Base-by-base conservation (phyloP, 1,140 invertebrate genomes). In the Drosophila athabasca region DNA sequence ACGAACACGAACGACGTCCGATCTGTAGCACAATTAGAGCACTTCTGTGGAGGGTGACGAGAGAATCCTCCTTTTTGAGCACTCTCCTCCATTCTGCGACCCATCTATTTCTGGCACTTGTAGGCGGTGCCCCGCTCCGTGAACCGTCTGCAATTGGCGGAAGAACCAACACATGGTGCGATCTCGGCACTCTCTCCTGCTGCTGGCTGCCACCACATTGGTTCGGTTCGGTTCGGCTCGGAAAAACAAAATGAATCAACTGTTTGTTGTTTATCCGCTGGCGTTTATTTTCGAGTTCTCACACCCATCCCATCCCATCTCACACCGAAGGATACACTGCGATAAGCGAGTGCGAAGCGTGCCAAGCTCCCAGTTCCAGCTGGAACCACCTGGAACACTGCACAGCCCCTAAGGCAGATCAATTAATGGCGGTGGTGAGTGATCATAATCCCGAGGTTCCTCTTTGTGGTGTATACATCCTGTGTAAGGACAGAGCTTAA, bases 21-120 rank as follows among this genome's bases (percentile, higher is more conserved):
- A 50, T 41, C 24, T 46, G 70, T 35, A 45, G 48, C 60, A 70
- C 74, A 59, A 49, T 48, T 71, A 52, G 62, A 78, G 64, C 52
- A 66, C 70, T 46, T 87, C 74, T 87, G 82, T 68, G 39, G 62
- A 46, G 53, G 39, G 44, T 15, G 53, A 57, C 59, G 48, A 57
- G 66, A 66, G 74, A 65, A 62, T 53, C 77, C 58, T 67, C 73
- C 79, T 81, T 77, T 80, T 77, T 81, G 79, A 76, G 59, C 78
- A 57, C 44, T 79, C 49, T 66, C 39, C 29, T 49, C 52, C 15
- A 41, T 15, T 31, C 35, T 45, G 19, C 7, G 22, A 31, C 53
- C 44, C 45, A 60, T 43, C 83, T 88, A 88, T 88, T 88, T 88
- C 78, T 79, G 83, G 79, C 76, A 79, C 84, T 66, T 77, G 76